Evolutionary conservation across 2,888 invertebrate species (phyloP).

Genomic region (Chrysolina americana): DNA sequence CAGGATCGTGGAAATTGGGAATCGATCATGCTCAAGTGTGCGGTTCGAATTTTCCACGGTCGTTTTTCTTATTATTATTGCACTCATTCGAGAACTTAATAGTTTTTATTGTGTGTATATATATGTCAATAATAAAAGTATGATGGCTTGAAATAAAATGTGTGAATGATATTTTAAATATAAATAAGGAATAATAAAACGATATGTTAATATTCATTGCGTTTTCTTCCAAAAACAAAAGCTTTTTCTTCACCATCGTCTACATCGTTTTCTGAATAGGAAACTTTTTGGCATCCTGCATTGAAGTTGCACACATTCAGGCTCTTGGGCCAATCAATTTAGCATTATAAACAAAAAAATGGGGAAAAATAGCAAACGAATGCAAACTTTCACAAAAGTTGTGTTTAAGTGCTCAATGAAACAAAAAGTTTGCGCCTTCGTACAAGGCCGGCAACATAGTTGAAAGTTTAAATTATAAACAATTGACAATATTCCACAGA

Average conservation of each 20-base stretch:
- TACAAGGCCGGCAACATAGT: too few species aligned
- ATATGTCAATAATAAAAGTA: conserved; percentile 62
- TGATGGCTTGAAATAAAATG: conserved; percentile 60
- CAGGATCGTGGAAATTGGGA: conserved; percentile 50
- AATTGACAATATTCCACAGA: too few species aligned
- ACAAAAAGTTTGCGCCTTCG: too few species aligned
- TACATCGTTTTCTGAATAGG: too few species aligned
- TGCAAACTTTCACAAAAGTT: too few species aligned
- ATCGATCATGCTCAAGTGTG: conserved; percentile 40
- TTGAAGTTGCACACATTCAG: too few species aligned
- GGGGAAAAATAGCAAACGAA: too few species aligned
- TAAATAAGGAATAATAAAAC: conserved; percentile 58
- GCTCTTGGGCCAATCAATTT: too few species aligned
- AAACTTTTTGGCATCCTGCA: too few species aligned
- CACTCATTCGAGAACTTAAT: conserved; percentile 58
- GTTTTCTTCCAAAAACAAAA: conserved; percentile 16
- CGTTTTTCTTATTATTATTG: conserved; percentile 49
- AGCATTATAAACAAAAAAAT: too few species aligned
- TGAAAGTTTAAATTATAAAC: too few species aligned
- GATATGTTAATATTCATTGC: conserved; percentile 54
- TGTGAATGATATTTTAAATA: conserved; percentile 65
- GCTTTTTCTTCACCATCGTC: not conserved
- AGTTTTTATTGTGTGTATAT: conserved; percentile 61
- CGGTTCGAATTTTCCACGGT: conserved; percentile 35
- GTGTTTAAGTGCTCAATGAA: too few species aligned